Evolutionary conservation across 2,113 vertebrate species (phyloP).

Genomic region (Pachypanchax playfairii): DNA sequence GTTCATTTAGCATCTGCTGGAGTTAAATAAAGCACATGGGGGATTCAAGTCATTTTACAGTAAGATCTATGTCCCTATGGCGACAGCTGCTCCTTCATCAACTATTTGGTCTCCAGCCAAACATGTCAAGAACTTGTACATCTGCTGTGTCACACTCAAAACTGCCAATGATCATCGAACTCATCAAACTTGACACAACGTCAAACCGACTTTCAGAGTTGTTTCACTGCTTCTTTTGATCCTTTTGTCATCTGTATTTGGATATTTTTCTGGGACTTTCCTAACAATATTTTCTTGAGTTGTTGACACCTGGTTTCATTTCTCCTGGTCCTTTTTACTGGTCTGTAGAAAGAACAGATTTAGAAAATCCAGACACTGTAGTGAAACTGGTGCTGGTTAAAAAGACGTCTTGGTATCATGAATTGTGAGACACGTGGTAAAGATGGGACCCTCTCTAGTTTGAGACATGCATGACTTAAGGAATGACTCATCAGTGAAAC

Average conservation of each 20-base stretch:
- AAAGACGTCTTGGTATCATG: neutral
- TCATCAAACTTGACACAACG: no score
- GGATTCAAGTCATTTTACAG: constrained; percentile 38
- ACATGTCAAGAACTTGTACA: constrained; percentile 43
- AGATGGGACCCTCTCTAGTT: no score
- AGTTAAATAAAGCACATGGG: constrained; percentile 39
- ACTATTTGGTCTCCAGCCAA: constrained; percentile 50
- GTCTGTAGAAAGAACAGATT: constrained; percentile 17
- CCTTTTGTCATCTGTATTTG: constrained; percentile 1
- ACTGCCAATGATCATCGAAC: constrained; percentile 21
- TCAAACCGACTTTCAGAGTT: no score
- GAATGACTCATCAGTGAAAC: neutral
- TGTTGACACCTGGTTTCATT: neutral
- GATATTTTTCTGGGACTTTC: neutral
- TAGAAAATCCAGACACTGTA: constrained; percentile 27
- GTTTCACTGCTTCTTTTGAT: constrained; percentile 23
- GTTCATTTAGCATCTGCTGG: constrained; percentile 11
- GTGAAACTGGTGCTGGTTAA: constrained; percentile 38
- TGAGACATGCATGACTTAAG: no score
- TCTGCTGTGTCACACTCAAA: constrained; percentile 19
- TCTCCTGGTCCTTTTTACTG: neutral
- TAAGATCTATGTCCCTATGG: constrained; percentile 4
- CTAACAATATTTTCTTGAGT: no score
- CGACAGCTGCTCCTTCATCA: constrained; percentile 50
- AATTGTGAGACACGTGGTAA: neutral